phyloP scores from a whole-genome alignment of 1,140 invertebrate genomes.

The Tribolium madens region DNA sequence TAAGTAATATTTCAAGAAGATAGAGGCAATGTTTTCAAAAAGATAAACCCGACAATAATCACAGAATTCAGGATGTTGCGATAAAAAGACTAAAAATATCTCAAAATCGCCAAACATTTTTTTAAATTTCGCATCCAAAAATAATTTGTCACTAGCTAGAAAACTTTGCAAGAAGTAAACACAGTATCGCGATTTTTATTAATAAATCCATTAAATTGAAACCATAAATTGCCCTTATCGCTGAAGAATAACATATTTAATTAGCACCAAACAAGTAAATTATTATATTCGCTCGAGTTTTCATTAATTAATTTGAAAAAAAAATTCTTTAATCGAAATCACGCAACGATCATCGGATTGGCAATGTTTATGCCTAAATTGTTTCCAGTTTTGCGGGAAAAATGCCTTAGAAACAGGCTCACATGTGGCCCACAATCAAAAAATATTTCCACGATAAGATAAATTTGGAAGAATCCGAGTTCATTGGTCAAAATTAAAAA shows the following conservation, averaged over 20 bases:
- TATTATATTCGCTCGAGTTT: neutral
- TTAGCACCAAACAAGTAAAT: slow-evolving; percentile 14
- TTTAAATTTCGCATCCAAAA: neutral
- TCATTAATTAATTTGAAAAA: slow-evolving; percentile 13
- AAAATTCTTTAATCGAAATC: slow-evolving; percentile 31
- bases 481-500: neutral
- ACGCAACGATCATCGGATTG: slow-evolving; percentile 18
- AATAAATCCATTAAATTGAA: slow-evolving; percentile 5
- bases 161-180: neutral
- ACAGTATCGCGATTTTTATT: neutral
- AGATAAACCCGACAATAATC: neutral
- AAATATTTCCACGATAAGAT: neutral
- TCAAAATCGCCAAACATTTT: neutral
- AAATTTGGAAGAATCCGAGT: neutral
- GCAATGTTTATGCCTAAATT: neutral
- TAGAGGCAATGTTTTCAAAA: neutral
- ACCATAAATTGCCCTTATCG: slow-evolving; percentile 20
- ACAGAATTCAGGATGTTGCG: neutral
- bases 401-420: neutral
- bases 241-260: slow-evolving; percentile 26
- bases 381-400: neutral
- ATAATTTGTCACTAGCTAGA: neutral
- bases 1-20: neutral
- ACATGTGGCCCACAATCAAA: neutral
- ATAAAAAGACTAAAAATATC: neutral